phyloP scores from a whole-genome alignment of 2,113 vertebrate genomes.

The Cynopterus brachyotis region DNA sequence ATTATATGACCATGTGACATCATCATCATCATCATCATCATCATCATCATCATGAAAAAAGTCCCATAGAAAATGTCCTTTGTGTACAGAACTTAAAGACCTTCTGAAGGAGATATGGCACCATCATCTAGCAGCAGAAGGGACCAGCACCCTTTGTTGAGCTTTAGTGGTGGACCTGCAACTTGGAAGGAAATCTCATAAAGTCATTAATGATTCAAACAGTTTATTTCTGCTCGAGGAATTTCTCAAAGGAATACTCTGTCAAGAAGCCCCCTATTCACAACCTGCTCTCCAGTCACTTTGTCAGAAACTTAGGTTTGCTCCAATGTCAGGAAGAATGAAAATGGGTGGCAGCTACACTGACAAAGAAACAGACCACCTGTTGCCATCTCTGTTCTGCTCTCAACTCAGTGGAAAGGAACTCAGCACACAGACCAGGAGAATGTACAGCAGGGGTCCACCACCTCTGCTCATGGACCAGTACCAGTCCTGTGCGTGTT shows the following conservation, averaged over 20 bases:
- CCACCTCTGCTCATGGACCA: too few species aligned
- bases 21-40: background rate
- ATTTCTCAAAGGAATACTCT: background rate
- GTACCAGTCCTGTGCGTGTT: too few species aligned
- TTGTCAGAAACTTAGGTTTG: background rate
- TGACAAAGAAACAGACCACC: background rate
- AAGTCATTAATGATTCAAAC: background rate
- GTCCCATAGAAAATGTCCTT: background rate
- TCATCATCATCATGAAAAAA: background rate
- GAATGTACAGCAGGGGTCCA: background rate
- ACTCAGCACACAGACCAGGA: background rate
- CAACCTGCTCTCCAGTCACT: background rate
- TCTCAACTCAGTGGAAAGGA: background rate
- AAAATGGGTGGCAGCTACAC: background rate
- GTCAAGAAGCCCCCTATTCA: background rate
- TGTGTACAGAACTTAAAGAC: background rate
- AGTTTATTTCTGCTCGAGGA: background rate
- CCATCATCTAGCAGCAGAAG: background rate
- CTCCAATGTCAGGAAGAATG: background rate
- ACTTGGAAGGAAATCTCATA: background rate
- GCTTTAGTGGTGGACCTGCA: background rate
- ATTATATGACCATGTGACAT: background rate
- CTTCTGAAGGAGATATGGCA: background rate
- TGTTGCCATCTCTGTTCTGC: background rate
- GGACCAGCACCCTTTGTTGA: background rate